Evolutionary conservation across 2,797 vertebrate genomes (phyloP), one percentile per base, ranked within the genome.

Genomic region (Alca torda): DNA sequence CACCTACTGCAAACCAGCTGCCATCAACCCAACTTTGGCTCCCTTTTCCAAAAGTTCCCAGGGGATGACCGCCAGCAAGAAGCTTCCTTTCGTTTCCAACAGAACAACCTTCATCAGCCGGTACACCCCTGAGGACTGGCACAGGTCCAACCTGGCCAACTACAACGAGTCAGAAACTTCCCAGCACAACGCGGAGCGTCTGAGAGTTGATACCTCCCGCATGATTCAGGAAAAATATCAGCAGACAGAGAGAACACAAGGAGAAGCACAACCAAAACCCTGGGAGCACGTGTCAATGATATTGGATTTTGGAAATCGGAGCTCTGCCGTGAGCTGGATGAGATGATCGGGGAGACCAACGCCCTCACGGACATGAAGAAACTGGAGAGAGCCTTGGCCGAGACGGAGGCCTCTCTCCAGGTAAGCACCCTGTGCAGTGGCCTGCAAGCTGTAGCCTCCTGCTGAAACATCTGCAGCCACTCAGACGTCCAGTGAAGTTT

Each of bases 151-250:
- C 96, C 93, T 98, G 81, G 98, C 79, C 97, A 99, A 98, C 97
- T 99, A 98, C 97, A 97, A 98, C n/a, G 99, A 99, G 78, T 99
- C 99, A 0, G 98, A 99, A 93, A 98, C 98, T 0, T 99, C 98
- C 1, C 93, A 98, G 33, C 99, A 98, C 51, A 99, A 98, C 1
- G 99, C 99, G 0, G 99, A 99, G 97, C 98, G 98, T 31, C 98
- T 99, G 61, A 97, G 99, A 11, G 98, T 97, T 7, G 99, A 99
- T 75, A 99, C 99, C 1, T 91, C 98, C 24, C 96, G 98, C 60
- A 59, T 99, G 82, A 99, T 99, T 84, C 99, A 99, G 96, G 99
- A 99, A 43, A 99, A 98, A 80, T 98, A 99, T 25, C 99, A 99
- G 92, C 97, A 98, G 86, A 99, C 98, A 3, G 98, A 98, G 39